Percentiles rank a stretch among this genome's conserved stretches.
Conservation (phyloP, 2,113 vertebrate genomes). For the Rhabdornis inornatus region DNA sequence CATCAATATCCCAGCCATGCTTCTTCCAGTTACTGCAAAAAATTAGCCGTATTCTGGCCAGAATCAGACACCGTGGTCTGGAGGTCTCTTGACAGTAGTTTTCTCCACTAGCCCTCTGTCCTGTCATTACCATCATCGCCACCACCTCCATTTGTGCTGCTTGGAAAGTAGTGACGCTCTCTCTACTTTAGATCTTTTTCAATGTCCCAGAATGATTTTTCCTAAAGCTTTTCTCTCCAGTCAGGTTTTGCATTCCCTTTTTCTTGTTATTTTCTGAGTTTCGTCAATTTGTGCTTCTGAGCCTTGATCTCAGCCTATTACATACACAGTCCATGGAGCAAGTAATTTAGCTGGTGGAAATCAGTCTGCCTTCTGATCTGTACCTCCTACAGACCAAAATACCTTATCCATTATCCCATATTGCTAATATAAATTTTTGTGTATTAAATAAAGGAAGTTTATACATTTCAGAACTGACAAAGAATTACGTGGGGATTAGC, state of each 20-base stretch:
- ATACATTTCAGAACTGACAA: not conserved
- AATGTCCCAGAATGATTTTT: not conserved
- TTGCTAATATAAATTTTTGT: not conserved
- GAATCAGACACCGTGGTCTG: not conserved
- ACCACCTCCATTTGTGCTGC: fast-evolving
- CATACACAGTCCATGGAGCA: not conserved
- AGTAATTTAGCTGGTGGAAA: not conserved
- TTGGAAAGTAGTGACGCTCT: not conserved
- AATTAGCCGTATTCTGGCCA: not conserved
- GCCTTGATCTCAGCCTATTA: not conserved
- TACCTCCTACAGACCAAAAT: not conserved
- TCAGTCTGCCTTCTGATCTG: not conserved
- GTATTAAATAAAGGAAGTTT: not conserved
- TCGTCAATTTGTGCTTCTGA: not conserved
- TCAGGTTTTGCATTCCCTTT: not conserved
- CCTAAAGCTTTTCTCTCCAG: not conserved
- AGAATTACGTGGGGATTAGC: not conserved
- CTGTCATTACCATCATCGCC: not conserved
- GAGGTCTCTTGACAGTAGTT: fast-evolving
- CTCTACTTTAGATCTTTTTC: not conserved
- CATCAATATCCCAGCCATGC: not conserved
- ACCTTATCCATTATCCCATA: not conserved
- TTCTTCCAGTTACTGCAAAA: not conserved
- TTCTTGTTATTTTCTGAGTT: not conserved
- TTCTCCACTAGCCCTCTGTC: not conserved